A percentile compares a stretch with the other conserved stretches of the same genome.
Conservation (phyloP, 2,113 vertebrate species). For the Bothrops jararaca region DNA sequence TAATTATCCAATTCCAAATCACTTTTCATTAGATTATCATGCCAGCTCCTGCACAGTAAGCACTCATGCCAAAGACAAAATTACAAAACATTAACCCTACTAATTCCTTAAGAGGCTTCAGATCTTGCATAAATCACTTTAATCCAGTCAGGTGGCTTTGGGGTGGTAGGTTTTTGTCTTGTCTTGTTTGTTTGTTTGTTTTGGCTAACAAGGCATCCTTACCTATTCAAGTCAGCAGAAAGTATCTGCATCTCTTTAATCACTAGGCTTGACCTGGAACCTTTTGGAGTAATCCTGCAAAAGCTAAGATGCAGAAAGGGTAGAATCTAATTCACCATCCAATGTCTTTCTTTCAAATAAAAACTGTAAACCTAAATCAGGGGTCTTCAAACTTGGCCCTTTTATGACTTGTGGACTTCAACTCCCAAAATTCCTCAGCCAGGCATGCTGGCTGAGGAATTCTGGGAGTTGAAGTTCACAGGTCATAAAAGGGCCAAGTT, state of each 20-base stretch:
- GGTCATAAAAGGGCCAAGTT: no score
- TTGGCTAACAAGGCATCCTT: background rate
- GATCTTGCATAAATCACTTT: background rate
- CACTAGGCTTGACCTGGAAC: background rate
- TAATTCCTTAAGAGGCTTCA: background rate
- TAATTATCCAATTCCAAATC: background rate
- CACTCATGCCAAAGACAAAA: background rate
- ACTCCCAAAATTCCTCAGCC: no score
- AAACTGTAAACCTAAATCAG: background rate
- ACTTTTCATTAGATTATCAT: background rate
- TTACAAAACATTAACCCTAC: background rate
- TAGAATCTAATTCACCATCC: background rate
- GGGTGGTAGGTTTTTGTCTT: background rate
- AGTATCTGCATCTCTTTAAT: background rate
- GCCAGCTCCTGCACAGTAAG: background rate
- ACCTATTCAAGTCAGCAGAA: background rate
- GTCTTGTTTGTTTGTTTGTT: background rate
- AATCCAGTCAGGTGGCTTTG: background rate
- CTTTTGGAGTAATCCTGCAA: background rate
- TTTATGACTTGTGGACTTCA: no score
- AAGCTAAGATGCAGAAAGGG: background rate
- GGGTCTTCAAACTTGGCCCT: no score
- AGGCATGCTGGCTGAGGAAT: no score
- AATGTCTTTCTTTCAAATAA: background rate
- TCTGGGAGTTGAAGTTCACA: no score